Conservation (phyloP, 2,888 invertebrate species). For the Platerodrilus igneus region DNA sequence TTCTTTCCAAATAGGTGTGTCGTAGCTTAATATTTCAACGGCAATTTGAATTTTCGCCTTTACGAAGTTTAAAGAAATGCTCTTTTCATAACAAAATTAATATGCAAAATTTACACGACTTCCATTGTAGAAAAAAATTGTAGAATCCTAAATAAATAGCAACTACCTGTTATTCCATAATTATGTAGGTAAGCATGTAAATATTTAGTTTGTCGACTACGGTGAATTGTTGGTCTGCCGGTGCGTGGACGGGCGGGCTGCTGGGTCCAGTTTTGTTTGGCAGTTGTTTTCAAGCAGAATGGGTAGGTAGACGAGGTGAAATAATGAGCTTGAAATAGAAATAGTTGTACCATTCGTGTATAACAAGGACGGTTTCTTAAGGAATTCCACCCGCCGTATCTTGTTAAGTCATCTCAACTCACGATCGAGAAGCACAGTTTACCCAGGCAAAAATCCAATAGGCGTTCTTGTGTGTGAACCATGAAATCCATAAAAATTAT, state of each 20-base stretch:
- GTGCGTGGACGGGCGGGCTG: slow-evolving; percentile 24
- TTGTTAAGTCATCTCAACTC: slow-evolving; percentile 48
- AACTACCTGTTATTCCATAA: slow-evolving; percentile 21
- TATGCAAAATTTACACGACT: too few relatives aligned
- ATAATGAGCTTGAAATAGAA: slow-evolving; percentile 45
- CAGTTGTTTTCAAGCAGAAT: slow-evolving; percentile 39
- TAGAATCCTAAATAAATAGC: slow-evolving; percentile 21
- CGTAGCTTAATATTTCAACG: too few relatives aligned
- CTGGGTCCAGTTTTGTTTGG: slow-evolving; percentile 42
- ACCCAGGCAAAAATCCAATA: slow-evolving; percentile 22
- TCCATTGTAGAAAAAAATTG: slow-evolving; percentile 20
- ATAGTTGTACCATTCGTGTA: slow-evolving; percentile 22
- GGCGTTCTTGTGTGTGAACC: slow-evolving; percentile 14
- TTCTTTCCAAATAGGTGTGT: too few relatives aligned
- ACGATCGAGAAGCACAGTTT: slow-evolving; percentile 33
- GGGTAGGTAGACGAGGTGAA: slow-evolving; percentile 46
- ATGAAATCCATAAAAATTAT: slow-evolving; percentile 19
- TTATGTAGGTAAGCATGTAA: slow-evolving; percentile 39
- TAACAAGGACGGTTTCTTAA: slow-evolving; percentile 39
- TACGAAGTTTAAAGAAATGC: too few relatives aligned
- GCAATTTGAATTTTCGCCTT: too few relatives aligned
- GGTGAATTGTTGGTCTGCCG: slow-evolving; percentile 22
- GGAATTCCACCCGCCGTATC: slow-evolving; percentile 48
- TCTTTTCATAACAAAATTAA: too few relatives aligned
- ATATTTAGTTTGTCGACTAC: slow-evolving; percentile 38